Base-by-base conservation (phyloP, 2,113 vertebrate species). In the Cottus gobio region DNA sequence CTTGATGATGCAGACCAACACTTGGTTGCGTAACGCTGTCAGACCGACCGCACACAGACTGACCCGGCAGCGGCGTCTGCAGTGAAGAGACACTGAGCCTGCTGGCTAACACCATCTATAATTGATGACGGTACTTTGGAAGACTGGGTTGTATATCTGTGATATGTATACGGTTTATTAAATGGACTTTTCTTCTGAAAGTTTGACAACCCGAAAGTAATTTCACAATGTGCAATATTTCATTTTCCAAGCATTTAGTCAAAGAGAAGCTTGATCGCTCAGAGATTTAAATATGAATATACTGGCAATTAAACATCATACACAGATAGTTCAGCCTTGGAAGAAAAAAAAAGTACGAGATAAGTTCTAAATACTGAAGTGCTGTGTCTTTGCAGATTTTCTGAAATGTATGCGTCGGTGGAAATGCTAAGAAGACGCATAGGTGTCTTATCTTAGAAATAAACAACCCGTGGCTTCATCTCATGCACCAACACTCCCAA, bases 121-220 rank as follows among this genome's bases (percentile, higher is more conserved):
- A 84, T 88, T 86, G 71, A 90, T 84, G 26, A 62, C 15, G 50
- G 69, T 74, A 71, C 84, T 86, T 86, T 68, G 84, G 72, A 82
- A 50, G 76, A 83, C 44, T 8, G 44, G 75, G 66, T 70, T 56
- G 76, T 75, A 72, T 75, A 72, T 82, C 72, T 77, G 1, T 74
- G 66, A 60, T 77, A 86, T 68, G 84, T 68, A 66, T 79, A 56
- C 72, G 26, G 63, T 77, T 82, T 75, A 79, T 77, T 65, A 78
- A 88, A 84, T 71, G 52, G 24, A 22, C 6, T 71, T 37, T 60
- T 24, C 54, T 63, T 60, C 13, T 13, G 3, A 71, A 79, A 77
- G 72, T 71, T 82, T 57, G 66, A 77, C 22, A 57, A 76, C 42
- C 44, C 57, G 48, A 0, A n/a, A 60, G 28, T 42, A 31, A 67